These are phyloP conservation scores for Pseudolycoriella hygida DNA, from an alignment of 2,888 invertebrate species.

Conservation along the genomic window DNA sequence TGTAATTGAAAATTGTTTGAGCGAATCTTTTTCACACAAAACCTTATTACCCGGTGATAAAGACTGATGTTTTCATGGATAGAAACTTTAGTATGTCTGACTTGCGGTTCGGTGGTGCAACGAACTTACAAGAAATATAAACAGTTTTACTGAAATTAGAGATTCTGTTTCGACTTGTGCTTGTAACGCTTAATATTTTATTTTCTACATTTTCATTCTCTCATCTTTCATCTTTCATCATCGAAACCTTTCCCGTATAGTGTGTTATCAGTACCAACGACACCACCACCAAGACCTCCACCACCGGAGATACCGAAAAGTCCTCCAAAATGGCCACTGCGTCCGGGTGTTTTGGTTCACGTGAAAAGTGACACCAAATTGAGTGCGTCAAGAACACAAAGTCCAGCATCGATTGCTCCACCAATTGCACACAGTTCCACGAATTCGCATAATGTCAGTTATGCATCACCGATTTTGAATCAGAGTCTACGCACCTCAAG, in stretches of 20 bases:
- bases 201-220: too few relatives aligned
- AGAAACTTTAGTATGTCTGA: too few relatives aligned
- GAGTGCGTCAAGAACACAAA: constrained; percentile 31
- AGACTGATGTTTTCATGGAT: too few relatives aligned
- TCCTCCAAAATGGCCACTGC: constrained; percentile 58
- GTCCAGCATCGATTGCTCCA: constrained; percentile 15
- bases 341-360: constrained; percentile 76
- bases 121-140: too few relatives aligned
- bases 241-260: constrained; percentile 2
- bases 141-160: too few relatives aligned
- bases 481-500: not conserved
- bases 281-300: constrained; percentile 7
- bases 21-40: too few relatives aligned
- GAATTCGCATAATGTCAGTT: constrained; percentile 3
- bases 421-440: constrained; percentile 4
- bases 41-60: too few relatives aligned
- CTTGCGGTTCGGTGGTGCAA: too few relatives aligned
- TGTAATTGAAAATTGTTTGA: too few relatives aligned
- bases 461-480: constrained; percentile 6
- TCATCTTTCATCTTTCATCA: too few relatives aligned
- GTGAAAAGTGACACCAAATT: constrained; percentile 53
- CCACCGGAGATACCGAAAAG: constrained; percentile 22
- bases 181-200: too few relatives aligned
- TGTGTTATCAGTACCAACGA: constrained; percentile 7
- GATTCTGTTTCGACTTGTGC: too few relatives aligned